These are phyloP conservation scores for Byasa hedistus DNA, from an alignment of 2,888 invertebrate species.

Conservation along the genomic window DNA sequence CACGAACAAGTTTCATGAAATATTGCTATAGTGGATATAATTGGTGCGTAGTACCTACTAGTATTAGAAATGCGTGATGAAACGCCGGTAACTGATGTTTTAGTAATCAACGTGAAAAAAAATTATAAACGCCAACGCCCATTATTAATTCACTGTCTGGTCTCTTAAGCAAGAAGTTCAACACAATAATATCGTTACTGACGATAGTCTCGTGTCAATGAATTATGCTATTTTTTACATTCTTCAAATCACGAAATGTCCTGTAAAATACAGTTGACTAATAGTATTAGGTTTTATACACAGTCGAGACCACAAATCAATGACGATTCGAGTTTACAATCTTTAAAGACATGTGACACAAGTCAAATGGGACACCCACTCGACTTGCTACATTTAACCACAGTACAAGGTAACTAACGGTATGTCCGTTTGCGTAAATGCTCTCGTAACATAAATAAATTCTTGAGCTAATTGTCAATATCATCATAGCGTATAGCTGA, in stretches of 20 bases:
- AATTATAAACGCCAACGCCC: conserved; percentile 22
- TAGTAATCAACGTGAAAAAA: conserved; percentile 11
- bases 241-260: neutral
- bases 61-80: conserved; percentile 22
- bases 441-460: neutral
- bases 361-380: neutral
- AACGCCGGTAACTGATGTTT: conserved; percentile 14
- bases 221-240: neutral
- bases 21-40: conserved; percentile 13
- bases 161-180: conserved; percentile 12
- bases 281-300: neutral
- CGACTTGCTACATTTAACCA: neutral
- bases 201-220: neutral
- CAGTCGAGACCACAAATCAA: neutral
- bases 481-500: neutral
- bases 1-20: conserved; percentile 7
- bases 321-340: neutral
- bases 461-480: neutral
- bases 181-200: neutral
- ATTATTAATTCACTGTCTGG: conserved; percentile 9
- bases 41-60: conserved; percentile 18
- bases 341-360: neutral
- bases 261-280: neutral
- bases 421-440: neutral
- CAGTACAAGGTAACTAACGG: neutral